Evolutionary conservation across 1,140 invertebrate species (phyloP), one percentile per base, ranked within the genome.

Genomic region (Brachionus angularis): DNA sequence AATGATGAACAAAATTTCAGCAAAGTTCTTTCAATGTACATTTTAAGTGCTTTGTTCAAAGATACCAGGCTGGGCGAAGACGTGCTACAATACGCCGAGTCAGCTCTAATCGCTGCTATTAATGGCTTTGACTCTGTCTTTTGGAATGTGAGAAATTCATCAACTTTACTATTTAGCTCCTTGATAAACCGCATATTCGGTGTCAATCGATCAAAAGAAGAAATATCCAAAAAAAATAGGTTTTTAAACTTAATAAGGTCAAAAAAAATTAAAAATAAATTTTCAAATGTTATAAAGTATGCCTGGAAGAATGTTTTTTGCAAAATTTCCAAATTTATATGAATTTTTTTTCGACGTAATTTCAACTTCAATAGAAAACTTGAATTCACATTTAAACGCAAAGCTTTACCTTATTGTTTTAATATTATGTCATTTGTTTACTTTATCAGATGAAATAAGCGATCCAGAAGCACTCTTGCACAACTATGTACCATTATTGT

Each of bases 121-220:
- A 79, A 78, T 14, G 89, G 88, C 50, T 91, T 91, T 73, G 86
- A 87, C 70, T 87, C 86, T 14, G 77, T 81, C 50, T 85, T 85
- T 1, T 96, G 92, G 92, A 71, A 82, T 80, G 76, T 84, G 1
- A 84, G 90, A 61, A 97, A 96, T 81, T 88, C 91, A 0, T 87
- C 90, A 0, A 91, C 91, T 0, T 80, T 96, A 18, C 79, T 96
- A 33, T 89, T 92, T 74, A 87, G 88, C 74, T 85, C 91, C 1
- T 80, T 97, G n/a, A 86, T 94, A 72, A 88, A 87, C 21, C 83
- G 92, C 74, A 88, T 93, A 71, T 95, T 97, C 84, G 93, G 93
- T 14, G 92, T 94, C 0, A 88, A 88, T 75, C 83, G 89, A 69
- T 85, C 85, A 0, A 85, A 87, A 71, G 86, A 89, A 78, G 80